Evolutionary conservation across 1,140 invertebrate species (phyloP).

Genomic region (Andrena cerasifolii): DNA sequence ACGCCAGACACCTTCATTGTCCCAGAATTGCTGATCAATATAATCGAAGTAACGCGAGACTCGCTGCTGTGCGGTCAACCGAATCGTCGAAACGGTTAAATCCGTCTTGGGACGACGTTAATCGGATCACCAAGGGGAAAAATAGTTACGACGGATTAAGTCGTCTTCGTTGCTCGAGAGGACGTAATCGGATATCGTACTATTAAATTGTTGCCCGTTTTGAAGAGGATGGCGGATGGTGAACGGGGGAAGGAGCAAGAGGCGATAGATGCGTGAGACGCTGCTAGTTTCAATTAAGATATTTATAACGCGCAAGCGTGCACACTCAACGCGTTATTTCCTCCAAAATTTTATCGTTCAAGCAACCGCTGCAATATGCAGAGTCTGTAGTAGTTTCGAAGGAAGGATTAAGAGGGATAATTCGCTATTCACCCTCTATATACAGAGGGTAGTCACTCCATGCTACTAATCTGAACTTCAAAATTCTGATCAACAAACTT

Average conservation of each 20-base stretch:
- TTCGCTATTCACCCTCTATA: too few species aligned
- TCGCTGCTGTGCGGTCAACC: background rate
- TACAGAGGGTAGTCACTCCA: too few species aligned
- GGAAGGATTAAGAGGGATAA: too few species aligned
- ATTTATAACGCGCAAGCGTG: too few species aligned
- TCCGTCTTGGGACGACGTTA: background rate
- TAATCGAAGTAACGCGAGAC: conserved; percentile 34
- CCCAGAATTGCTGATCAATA: conserved; percentile 28
- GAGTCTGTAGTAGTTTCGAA: too few species aligned
- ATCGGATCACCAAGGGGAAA: background rate
- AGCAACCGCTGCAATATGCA: too few species aligned
- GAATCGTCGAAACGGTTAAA: conserved; percentile 7
- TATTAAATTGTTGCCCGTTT: background rate
- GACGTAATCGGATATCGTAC: conserved; percentile 5
- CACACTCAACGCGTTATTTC: too few species aligned
- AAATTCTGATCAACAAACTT: too few species aligned
- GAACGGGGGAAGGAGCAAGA: background rate
- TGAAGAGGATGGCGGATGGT: background rate
- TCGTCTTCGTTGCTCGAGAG: background rate
- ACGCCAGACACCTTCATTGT: conserved; percentile 27
- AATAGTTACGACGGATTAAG: conserved; percentile 11
- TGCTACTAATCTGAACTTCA: too few species aligned
- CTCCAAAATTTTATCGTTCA: too few species aligned
- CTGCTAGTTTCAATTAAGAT: too few species aligned
- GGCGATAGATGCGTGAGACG: background rate